Base-by-base conservation (phyloP, 2,797 vertebrate genomes). In the Microctenopoma stevenorrisi region DNA sequence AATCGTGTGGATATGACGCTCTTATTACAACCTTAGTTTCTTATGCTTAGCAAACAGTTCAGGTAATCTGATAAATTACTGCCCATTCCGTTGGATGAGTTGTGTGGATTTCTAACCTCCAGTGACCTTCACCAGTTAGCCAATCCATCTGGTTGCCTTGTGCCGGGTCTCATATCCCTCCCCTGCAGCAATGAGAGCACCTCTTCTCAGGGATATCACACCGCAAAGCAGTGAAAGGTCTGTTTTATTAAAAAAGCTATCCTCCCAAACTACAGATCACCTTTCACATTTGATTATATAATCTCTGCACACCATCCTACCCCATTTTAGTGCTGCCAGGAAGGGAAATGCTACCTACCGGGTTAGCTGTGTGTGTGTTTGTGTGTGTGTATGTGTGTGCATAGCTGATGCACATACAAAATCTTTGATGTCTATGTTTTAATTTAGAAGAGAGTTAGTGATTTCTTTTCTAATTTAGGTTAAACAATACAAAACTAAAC, bases 141-240 rank as follows among this genome's bases (percentile, higher is more conserved):
- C n/a, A 12, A 26, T 56, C 70, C 70, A 55, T 66, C 37, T 59
- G 44, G 38, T 65, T 57, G n/a, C 51, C 65, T 64, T 35, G 42
- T 52, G 50, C 51, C 26, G 37, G 35, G 54, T 65, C 60, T 26
- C 6, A 4, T 53, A 66, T 69, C 64, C 56, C 64, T 64, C 54
- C 65, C 59, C 68, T 80, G 74, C 81, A 84, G 72, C 76, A 53
- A 51, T 4, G 85, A 80, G 54, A 48, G 58, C 70, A 52, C 67
- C 52, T 82, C 87, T 94, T 95, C 94, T 93, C 94, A 95, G 91
- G 94, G 92, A 92, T 94, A 94, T 94, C 95, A 89, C 55, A 83
- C 88, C 67, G 69, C 91, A 81, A 4, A 76, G 64, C 86, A 76
- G 84, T 74, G 84, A 92, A 92, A 90, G 83, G 85, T 80, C 76